Conservation (phyloP, 2,113 vertebrate genomes). For the Pelodiscus sinensis region DNA sequence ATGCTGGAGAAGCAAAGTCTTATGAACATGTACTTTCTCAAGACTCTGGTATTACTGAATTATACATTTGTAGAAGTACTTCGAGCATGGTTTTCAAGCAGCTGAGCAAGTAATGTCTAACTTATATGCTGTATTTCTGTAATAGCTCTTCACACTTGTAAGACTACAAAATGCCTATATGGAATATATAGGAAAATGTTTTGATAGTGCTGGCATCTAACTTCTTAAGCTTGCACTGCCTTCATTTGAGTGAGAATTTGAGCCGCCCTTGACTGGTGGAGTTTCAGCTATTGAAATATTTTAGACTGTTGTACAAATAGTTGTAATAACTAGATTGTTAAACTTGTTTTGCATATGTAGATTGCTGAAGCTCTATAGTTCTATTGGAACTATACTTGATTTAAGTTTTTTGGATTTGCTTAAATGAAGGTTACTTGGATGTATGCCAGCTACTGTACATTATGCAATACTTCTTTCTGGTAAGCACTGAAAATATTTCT, state of each 20-base stretch:
- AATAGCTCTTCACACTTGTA: not conserved
- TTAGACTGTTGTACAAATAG: not conserved
- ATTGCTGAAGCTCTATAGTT: not conserved
- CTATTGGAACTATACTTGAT: not conserved
- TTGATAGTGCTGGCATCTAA: not conserved
- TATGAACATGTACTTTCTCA: not conserved
- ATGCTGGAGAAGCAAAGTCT: not conserved
- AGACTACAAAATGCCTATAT: not conserved
- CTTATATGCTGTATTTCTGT: not conserved
- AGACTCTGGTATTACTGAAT: not conserved
- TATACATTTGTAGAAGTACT: not conserved
- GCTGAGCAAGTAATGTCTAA: not conserved
- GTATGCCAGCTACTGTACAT: not conserved
- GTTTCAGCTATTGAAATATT: not conserved
- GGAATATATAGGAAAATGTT: not conserved
- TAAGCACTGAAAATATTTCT: not conserved
- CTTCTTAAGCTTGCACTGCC: not conserved
- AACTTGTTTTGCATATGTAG: not conserved
- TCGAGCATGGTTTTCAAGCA: not conserved
- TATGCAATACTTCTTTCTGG: slow-evolving; percentile 3
- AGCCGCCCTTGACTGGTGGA: not conserved
- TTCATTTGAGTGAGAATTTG: not conserved
- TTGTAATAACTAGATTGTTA: not conserved
- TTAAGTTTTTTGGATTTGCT: not conserved
- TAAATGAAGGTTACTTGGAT: not conserved